Base-by-base conservation (phyloP, 2,797 vertebrate species). In the Anniella stebbinsi region DNA sequence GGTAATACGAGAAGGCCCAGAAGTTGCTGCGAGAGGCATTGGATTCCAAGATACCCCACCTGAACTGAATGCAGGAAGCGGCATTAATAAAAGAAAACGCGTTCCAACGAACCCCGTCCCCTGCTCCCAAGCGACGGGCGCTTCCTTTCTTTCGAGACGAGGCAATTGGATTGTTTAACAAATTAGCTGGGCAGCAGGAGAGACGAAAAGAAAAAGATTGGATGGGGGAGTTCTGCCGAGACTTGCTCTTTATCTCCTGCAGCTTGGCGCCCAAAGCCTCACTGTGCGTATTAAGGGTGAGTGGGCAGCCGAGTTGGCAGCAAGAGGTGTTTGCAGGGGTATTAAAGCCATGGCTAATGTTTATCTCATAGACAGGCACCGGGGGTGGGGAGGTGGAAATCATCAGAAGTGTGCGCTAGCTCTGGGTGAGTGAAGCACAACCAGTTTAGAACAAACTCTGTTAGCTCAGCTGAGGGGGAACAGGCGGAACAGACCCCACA, bases 231-330 rank as follows among this genome's bases (percentile, higher is more conserved):
- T 90, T 87, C 88, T 91, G 94, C 63, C 15, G 23, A 92, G 93
- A 88, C 67, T 0, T 81, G 77, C 87, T 82, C 89, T 94, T 95
- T 94, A 92, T 94, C 93, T 94, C 87, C 76, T 10, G 85, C 92
- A 66, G 0, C 0, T 17, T 88, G 94, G 92, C 92, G 66, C 87
- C 92, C 93, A 93, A 95, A 95, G 88, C 95, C 91, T 92, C 87
- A 88, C 89, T 88, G 36, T 86, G 83, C 92, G 92, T 90, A 91
- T 93, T 89, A 90, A 94, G 95, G 92, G 93, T 48, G 91, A 95
- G 81, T 38, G 89, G 90, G 80, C 93, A 94, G 93, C 33, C 77
- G 94, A 76, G 38, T 60, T 94, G 94, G 95, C 95, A 94, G 93
- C 9, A 36, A 25, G 7, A 60, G 82, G 87, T 80, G 7, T 3